Evolutionary conservation across 2,113 vertebrate genomes (phyloP).

Genomic region (Syngnathus scovelli): DNA sequence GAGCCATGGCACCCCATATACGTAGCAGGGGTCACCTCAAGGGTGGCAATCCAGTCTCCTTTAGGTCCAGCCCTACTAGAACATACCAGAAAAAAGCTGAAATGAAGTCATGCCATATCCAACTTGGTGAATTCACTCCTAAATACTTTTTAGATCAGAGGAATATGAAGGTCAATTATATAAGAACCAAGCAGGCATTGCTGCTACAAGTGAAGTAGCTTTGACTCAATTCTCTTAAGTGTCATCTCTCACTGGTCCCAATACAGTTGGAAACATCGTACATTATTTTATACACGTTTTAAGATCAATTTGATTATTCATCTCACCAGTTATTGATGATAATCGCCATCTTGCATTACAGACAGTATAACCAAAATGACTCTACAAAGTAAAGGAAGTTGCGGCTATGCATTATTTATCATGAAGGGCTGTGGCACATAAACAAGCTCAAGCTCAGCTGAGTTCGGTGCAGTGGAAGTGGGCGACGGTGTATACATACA

Average conservation of each 20-base stretch:
- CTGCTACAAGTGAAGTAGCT: background rate
- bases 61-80: too few species aligned
- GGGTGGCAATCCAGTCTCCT: too few species aligned
- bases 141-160: background rate
- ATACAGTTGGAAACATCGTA: too few species aligned
- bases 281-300: background rate
- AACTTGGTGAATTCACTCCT: background rate
- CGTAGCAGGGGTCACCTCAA: too few species aligned
- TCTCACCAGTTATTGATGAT: background rate
- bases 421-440: background rate
- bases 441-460: background rate
- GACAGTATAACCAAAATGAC: background rate
- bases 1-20: too few species aligned
- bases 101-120: background rate
- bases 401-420: background rate
- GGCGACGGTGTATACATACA: background rate
- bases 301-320: background rate
- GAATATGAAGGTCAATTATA: background rate
- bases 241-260: background rate
- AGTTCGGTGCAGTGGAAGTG: background rate
- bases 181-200: too few species aligned
- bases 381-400: background rate
- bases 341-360: background rate
- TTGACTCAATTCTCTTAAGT: background rate
- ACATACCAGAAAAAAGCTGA: too few species aligned